A percentile compares a stretch with the other conserved stretches of the same genome.
phyloP scores from a whole-genome alignment of 2,113 vertebrate genomes.

The Smithornis capensis region DNA sequence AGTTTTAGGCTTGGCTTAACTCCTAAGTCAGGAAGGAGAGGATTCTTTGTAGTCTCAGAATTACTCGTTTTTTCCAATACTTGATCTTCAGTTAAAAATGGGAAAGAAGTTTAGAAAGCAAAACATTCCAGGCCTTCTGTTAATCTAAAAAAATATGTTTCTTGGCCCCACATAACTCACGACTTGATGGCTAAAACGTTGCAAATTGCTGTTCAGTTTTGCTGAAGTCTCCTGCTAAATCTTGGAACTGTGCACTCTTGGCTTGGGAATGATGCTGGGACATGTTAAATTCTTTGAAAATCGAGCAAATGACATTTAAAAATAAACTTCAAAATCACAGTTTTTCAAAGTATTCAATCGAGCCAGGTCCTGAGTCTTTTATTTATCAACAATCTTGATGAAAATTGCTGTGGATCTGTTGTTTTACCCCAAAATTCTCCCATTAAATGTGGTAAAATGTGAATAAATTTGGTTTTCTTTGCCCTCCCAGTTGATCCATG shows the following conservation, averaged over 20 bases:
- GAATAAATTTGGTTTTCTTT: neutral
- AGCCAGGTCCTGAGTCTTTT: neutral
- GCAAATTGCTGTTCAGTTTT: neutral
- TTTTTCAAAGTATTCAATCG: neutral
- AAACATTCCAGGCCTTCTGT: conserved; percentile 9
- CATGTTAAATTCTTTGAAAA: neutral
- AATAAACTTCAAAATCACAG: neutral
- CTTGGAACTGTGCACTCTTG: neutral
- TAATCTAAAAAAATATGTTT: conserved; percentile 43
- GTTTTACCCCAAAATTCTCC: neutral
- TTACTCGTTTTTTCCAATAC: neutral
- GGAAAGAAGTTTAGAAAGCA: conserved; percentile 31
- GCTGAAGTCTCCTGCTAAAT: neutral
- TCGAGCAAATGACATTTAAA: neutral
- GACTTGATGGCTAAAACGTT: neutral
- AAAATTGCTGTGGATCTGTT: neutral
- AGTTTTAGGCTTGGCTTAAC: neutral
- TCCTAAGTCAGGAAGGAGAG: neutral
- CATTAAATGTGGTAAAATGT: neutral
- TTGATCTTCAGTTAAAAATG: neutral
- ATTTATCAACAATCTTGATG: neutral
- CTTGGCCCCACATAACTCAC: conserved; percentile 11
- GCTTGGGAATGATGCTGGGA: neutral
- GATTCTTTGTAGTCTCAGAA: neutral
- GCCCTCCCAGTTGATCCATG: neutral